Conservation (phyloP, 2,797 vertebrate genomes). For the Gobionotothen gibberifrons region DNA sequence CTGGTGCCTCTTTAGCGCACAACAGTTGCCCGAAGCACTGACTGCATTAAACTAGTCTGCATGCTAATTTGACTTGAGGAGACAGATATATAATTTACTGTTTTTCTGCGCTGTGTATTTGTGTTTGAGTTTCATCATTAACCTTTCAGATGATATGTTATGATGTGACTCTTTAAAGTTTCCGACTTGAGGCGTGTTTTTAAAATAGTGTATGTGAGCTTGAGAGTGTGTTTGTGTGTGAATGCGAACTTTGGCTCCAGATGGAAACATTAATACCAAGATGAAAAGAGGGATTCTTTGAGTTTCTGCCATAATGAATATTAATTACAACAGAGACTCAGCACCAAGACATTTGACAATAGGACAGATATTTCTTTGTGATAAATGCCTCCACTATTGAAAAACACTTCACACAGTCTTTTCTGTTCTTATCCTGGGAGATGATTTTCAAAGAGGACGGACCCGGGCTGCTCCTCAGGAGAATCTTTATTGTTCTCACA, state of each 20-base stretch:
- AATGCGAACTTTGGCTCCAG: constrained; percentile 47
- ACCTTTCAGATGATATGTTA: constrained; percentile 16
- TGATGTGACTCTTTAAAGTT: neutral
- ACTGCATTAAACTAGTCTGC: constrained; percentile 9
- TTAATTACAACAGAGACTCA: constrained; percentile 66
- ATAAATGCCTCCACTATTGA: constrained; percentile 71
- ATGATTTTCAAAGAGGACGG: constrained; percentile 38
- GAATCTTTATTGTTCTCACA: constrained; percentile 68
- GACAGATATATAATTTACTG: constrained; percentile 1
- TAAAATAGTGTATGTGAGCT: neutral
- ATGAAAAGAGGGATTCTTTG: constrained; percentile 64
- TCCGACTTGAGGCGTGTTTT: neutral
- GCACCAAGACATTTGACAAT: constrained; percentile 63
- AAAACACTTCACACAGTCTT: constrained; percentile 54
- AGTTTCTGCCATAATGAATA: constrained; percentile 73
- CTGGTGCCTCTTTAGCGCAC: constrained; percentile 3
- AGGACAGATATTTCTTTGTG: constrained; percentile 67
- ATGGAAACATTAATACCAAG: constrained; percentile 69
- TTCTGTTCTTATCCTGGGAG: constrained; percentile 36
- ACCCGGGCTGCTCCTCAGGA: constrained; percentile 40
- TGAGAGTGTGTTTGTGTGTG: neutral
- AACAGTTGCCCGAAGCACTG: constrained; percentile 27
- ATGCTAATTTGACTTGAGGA: constrained; percentile 15
- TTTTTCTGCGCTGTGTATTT: constrained; percentile 5
- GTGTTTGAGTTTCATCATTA: constrained; percentile 11